Base-by-base conservation (phyloP, 2,888 invertebrate species). In the Eupithecia exiguata region DNA sequence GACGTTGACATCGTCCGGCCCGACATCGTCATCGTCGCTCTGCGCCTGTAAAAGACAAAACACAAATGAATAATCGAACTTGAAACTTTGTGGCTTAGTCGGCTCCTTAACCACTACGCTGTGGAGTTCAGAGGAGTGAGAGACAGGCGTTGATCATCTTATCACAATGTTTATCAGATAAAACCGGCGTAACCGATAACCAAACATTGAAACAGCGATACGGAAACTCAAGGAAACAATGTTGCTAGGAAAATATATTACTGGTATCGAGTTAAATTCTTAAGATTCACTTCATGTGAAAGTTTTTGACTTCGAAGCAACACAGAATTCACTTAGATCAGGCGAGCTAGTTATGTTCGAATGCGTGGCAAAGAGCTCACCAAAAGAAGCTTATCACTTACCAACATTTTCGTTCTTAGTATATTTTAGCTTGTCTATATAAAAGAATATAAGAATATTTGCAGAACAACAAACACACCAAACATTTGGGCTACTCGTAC, bases 1-100 rank as follows among this genome's bases (percentile, higher is more conserved):
- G 95, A 99, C 98, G 93, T 98, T 97, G 94, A 98, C 98, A 92
- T 99, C 99, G 94, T 98, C 98, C 83, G 97, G 97, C 84, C 97
- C 98, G 89, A 97, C 98, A 92, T 99, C 99, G 95, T 99, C 99
- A 90, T 98, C 98, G 95, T 99, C 99, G 95, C 99, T 99, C 96
- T 99, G 99, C 93, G 99, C 99, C 98, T 98, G 95, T 67, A 84
- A 81, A 81, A 74, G 83, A 62, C 18, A 62, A 66, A 66, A n/a
- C 1, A 21, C 40, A 25, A n/a, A 65, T 65, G 18, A n/a, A 65
- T 65, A 38, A 38, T 65, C 10, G 16, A 63, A 36, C 49, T 18
- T 0, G 18, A 46, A 46, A 46, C 10, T 7, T 53, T n/a, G 10
- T n/a, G 49, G n/a, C 10, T 53, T 10, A 53, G 43, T n/a, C n/a